These are phyloP conservation scores for Mallotus villosus DNA, from an alignment of 2,797 vertebrate species.

Conservation along the genomic window DNA sequence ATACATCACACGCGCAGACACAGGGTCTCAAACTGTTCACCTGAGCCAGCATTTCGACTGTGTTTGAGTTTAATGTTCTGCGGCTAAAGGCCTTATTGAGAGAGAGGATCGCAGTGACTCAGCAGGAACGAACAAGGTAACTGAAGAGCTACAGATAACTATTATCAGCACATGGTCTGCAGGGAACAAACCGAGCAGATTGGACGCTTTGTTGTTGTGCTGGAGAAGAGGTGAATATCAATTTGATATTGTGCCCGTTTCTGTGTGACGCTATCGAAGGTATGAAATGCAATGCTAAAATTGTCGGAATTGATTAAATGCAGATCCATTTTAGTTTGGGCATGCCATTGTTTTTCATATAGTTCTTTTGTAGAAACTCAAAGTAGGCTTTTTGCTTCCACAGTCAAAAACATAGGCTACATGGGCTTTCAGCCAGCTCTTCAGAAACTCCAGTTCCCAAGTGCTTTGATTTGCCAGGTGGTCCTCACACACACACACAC, in stretches of 20 bases:
- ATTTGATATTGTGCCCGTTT: background rate
- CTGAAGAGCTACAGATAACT: background rate
- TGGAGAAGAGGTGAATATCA: background rate
- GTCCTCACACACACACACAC: background rate
- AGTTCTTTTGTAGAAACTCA: no score
- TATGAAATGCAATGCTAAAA: background rate
- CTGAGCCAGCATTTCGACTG: background rate
- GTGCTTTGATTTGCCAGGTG: slow-evolving; percentile 16
- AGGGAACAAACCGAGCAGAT: background rate
- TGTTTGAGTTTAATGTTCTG: background rate
- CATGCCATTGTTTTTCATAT: no score
- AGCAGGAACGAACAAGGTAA: background rate
- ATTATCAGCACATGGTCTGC: background rate
- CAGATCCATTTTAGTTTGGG: no score
- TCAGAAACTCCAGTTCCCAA: background rate
- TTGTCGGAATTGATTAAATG: background rate
- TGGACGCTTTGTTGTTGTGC: background rate
- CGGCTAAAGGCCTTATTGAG: background rate
- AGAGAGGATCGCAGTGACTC: background rate
- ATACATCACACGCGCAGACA: background rate
- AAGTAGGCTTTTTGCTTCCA: no score
- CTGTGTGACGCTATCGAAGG: no score
- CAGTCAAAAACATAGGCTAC: no score
- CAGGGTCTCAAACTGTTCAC: slow-evolving; percentile 1
- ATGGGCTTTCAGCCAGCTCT: background rate